Conservation (phyloP, 2,888 invertebrate species). For the Xanthia icteritia region DNA sequence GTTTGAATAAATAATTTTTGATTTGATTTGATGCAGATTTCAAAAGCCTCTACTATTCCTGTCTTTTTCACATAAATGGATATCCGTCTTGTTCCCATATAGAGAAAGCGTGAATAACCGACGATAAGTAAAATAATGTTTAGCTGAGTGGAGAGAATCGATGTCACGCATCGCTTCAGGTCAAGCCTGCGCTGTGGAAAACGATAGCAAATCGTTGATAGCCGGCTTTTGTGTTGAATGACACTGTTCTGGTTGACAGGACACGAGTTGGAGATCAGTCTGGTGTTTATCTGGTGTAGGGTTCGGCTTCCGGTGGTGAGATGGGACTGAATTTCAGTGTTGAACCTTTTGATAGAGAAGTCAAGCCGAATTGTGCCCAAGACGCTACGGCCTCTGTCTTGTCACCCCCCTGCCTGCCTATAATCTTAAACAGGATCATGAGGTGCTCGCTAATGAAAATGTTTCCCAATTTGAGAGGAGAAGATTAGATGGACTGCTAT, state of each 20-base stretch:
- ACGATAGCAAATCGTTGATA: constrained; percentile 39
- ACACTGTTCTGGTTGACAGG: constrained; percentile 41
- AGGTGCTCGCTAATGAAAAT: rapidly evolving
- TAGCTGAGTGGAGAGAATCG: constrained; percentile 47
- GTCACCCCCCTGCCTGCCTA: too few species aligned
- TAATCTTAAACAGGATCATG: neutral
- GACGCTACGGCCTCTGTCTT: neutral
- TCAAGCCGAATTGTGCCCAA: neutral
- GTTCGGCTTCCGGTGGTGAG: constrained; percentile 18
- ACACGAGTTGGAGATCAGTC: constrained; percentile 27
- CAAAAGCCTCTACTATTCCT: neutral
- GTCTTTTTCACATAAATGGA: neutral
- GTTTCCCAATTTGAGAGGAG: neutral
- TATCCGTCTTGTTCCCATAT: constrained; percentile 1
- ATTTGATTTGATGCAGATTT: too few species aligned
- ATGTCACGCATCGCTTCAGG: constrained; percentile 58
- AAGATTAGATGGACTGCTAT: neutral
- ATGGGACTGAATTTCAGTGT: neutral
- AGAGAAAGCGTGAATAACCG: constrained; percentile 45
- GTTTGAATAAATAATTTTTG: too few species aligned
- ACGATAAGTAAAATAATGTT: constrained; percentile 36
- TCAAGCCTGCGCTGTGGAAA: constrained; percentile 37
- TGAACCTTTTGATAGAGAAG: neutral
- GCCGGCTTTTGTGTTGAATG: constrained; percentile 21
- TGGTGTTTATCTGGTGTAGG: neutral